phyloP scores from a whole-genome alignment of 2,888 invertebrate genomes.

The Trissoscelio sp. region DNA sequence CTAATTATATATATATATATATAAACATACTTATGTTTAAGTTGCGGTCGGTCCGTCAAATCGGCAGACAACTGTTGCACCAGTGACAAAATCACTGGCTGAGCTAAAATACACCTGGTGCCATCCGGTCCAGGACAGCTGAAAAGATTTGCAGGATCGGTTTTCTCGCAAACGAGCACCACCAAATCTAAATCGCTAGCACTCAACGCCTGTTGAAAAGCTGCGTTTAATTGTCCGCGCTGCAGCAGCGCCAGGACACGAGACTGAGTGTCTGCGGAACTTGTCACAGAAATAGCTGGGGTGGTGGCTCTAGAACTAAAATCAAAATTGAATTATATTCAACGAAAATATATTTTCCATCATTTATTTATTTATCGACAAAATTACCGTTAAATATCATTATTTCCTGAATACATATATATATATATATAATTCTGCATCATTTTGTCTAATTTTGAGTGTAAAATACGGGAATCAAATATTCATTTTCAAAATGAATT shows the following conservation, averaged over 20 bases:
- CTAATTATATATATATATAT: too few relatives aligned
- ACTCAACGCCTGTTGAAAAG: conserved; percentile 95
- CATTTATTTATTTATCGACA: too few relatives aligned
- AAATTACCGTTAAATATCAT: too few relatives aligned
- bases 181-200: conserved; percentile 95
- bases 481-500: neutral
- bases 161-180: conserved; percentile 93
- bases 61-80: conserved; percentile 97
- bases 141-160: conserved; percentile 92
- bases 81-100: conserved; percentile 95
- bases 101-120: conserved; percentile 90
- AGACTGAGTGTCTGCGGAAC: conserved; percentile 79
- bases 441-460: too few relatives aligned
- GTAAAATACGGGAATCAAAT: too few relatives aligned
- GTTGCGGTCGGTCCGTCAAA: conserved; percentile 91
- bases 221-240: conserved; percentile 91
- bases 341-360: too few relatives aligned
- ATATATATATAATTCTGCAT: too few relatives aligned
- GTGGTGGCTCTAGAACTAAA: conserved; percentile 90
- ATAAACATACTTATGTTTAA: conserved; percentile 93
- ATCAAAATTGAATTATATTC: conserved; percentile 75
- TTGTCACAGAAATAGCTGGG: conserved; percentile 86
- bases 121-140: conserved; percentile 82
- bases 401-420: too few relatives aligned
- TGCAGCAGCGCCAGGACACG: conserved; percentile 80